Evolutionary conservation across 2,797 vertebrate genomes (phyloP), one percentile per base, ranked within the genome.

Genomic region (Propithecus perrieri): DNA sequence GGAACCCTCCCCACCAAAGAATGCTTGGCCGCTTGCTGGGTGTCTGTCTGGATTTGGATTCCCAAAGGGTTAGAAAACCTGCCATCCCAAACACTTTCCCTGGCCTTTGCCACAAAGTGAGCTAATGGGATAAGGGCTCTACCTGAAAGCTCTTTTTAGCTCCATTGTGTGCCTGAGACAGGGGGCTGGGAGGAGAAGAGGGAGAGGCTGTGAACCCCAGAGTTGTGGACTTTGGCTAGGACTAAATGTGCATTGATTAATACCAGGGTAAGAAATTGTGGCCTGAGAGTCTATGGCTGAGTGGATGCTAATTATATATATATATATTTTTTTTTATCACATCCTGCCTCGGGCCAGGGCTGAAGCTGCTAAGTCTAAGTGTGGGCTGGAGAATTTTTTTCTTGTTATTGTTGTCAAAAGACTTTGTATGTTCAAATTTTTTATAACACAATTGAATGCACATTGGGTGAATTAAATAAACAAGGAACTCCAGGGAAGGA

Each of bases 111-210:
- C 63, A 46, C 14, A 5, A 20, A 93, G 53, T 83, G 91, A 95
- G 80, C 57, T 89, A 61, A 92, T 61, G 30, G 46, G 61, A 90
- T 50, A 22, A 50, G 57, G 28, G 61, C 55, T 92, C 61, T 95
- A 96, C 91, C 96, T 95, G 86, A 67, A 96, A 88, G n/a, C 17
- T 89, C 76, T 94, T 93, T 97, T 85, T 72, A 96, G 63, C 57
- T 92, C 76, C 33, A 50, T 30, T 61, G 10, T 67, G 22, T 11
- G 15, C 75, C n/a, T 72, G 74, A 95, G 92, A 22, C 74, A 79
- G 38, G 13, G 33, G 78, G 2, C n/a, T 85, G 59, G 79, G 18
- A 81, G 35, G 76, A 92, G 86, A 91, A 85, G 28, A 81, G 38
- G 14, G 9, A 93, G 72, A 84, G 85, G 1, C 57, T 94, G 22